A percentile compares a stretch with the other conserved stretches of the same genome.
Conservation (phyloP, 2,888 invertebrate species). For the Therioaphis trifolii region DNA sequence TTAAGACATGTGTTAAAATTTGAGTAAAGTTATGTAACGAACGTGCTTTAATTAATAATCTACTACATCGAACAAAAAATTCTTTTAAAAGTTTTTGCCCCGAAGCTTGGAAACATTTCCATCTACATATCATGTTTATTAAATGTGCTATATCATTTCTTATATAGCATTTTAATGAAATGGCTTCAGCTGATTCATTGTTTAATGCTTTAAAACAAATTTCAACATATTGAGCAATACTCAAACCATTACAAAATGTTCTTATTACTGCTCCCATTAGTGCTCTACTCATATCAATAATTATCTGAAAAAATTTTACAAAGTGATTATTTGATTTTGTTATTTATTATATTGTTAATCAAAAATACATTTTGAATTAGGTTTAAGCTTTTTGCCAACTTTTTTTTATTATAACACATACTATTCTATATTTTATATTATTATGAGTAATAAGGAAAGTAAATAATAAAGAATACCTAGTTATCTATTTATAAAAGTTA, state of each 20-base stretch:
- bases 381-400: neutral
- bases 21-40: neutral
- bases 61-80: conserved; percentile 2
- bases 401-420: neutral
- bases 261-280: conserved; percentile 22
- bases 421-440: neutral
- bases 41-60: neutral
- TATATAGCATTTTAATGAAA: neutral
- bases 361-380: neutral
- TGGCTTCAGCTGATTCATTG: neutral
- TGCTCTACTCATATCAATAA: conserved; percentile 12
- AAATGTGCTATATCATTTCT: conserved; percentile 2
- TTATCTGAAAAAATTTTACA: neutral
- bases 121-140: conserved; percentile 23
- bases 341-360: neutral
- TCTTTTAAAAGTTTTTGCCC: neutral
- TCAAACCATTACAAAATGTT: conserved; percentile 39
- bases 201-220: neutral
- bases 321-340: neutral
- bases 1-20: neutral
- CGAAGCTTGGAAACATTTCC: neutral
- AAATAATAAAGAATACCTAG: neutral
- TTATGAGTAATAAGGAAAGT: neutral
- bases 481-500: neutral
- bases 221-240: conserved; percentile 17